A percentile compares a stretch with the other conserved stretches of the same genome.
Conservation (phyloP, 2,888 invertebrate genomes). For the Uloborus plumipes region DNA sequence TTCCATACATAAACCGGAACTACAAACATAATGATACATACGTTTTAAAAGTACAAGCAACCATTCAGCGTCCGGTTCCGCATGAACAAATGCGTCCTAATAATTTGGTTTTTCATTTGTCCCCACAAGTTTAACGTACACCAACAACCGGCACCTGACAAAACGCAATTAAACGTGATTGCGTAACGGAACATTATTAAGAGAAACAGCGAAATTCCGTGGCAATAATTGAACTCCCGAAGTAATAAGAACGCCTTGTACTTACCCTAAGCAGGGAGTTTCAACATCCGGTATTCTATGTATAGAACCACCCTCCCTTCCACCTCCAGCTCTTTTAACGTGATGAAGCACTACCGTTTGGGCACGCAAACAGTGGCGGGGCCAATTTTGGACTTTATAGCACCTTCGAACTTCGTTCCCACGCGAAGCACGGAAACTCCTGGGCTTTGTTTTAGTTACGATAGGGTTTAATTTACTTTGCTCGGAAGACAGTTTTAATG, state of each 20-base stretch:
- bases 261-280: too few relatives aligned
- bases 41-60: too few relatives aligned
- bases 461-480: not conserved
- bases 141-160: too few relatives aligned
- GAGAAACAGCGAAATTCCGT: not conserved
- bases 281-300: not conserved
- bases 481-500: not conserved
- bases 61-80: too few relatives aligned
- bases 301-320: not conserved
- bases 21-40: too few relatives aligned
- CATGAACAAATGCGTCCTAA: too few relatives aligned
- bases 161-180: too few relatives aligned
- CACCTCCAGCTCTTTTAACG: constrained; percentile 2
- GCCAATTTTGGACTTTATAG: constrained; percentile 1
- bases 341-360: constrained; percentile 5
- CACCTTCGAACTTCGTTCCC: not conserved
- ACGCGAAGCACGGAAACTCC: not conserved
- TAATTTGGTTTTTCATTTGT: too few relatives aligned
- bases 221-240: not conserved
- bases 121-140: too few relatives aligned
- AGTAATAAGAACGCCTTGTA: too few relatives aligned
- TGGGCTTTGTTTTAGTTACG: not conserved
- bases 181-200: too few relatives aligned
- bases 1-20: too few relatives aligned
- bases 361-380: constrained; percentile 12